These are phyloP conservation scores for Tinea trinotella DNA, from an alignment of 2,888 invertebrate species.

Conservation along the genomic window DNA sequence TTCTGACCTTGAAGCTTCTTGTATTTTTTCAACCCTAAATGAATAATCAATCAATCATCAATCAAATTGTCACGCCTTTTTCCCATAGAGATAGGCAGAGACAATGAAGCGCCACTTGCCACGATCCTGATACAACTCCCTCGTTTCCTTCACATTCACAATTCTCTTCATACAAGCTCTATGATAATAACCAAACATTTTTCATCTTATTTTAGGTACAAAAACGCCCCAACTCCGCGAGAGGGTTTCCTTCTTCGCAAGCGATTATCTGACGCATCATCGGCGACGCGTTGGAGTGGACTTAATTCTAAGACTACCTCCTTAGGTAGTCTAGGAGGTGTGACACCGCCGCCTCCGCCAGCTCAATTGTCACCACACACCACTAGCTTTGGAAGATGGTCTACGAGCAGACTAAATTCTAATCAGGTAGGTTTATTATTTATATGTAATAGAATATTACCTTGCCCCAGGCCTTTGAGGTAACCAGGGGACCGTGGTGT, in stretches of 20 bases:
- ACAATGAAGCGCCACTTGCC: no score
- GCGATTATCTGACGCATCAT: conserved; percentile 78
- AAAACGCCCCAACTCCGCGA: conserved; percentile 79
- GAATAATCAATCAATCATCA: no score
- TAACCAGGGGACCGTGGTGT: background rate
- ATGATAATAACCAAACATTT: no score
- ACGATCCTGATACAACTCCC: no score
- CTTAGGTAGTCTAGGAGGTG: conserved; percentile 79
- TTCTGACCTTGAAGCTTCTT: no score
- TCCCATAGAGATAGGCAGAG: no score
- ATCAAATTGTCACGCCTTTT: no score
- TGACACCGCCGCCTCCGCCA: conserved; percentile 72
- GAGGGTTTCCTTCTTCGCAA: conserved; percentile 88
- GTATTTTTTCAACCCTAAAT: no score
- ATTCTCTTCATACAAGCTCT: no score
- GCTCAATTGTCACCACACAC: conserved; percentile 63
- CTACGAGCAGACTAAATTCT: conserved; percentile 82
- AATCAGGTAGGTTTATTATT: conserved; percentile 58
- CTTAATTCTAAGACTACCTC: conserved; percentile 91
- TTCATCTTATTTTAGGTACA: conserved; percentile 48
- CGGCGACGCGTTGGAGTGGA: conserved; percentile 73
- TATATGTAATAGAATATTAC: background rate
- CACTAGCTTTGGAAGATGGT: conserved; percentile 78
- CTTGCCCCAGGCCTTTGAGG: background rate
- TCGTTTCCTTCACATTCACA: no score